Base-by-base conservation (phyloP, 1,140 invertebrate species). In the Coptotermes formosanus region DNA sequence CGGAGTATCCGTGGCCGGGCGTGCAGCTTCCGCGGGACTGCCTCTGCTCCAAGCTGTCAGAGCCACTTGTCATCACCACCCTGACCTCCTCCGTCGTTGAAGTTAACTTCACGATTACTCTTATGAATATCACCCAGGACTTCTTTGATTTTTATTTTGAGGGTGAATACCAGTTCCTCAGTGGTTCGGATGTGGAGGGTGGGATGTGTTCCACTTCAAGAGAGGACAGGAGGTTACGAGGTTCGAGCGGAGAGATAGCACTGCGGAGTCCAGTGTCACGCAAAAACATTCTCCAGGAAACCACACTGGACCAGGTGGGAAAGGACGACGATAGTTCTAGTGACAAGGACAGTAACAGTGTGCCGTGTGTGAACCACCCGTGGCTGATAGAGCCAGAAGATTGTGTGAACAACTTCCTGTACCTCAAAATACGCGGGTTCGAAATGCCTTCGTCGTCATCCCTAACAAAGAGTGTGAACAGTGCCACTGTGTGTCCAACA, bases 61-160 rank as follows among this genome's bases (percentile, higher is more conserved):
- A 94, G 85, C 92, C 93, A 38, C 89, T 93, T 48, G 91, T 94
- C 64, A 88, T 93, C 52, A 93, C 93, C 81, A 94, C 93, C 38
- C 91, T 95, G 85, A 94, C 94, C 2, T 94, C 94, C 3, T 92
- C 93, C 75, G 92, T 93, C 85, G 93, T 96, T 3, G 95, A 95
- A 89, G 92, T 96, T 1, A 94, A 93, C 88, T 96, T 97, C 89
- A 93, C 93, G 0, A 93, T 97, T 4, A 94, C 93, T 2, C 93
- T 94, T 88, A 97, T 97, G 96, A 95, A 95, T 90, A 95, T 96
- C 45, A 95, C 94, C 19, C 95, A 97, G 90, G 96, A 97, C 91
- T 96, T 95, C 88, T 93, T 93, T 69, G 94, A 96, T 90, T 97
- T 96, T 90, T 94, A 93, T 88, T 97, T 97, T 90, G 96, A 97